Evolutionary conservation across 2,797 vertebrate species (phyloP).

Genomic region (Lophotriccus pileatus): DNA sequence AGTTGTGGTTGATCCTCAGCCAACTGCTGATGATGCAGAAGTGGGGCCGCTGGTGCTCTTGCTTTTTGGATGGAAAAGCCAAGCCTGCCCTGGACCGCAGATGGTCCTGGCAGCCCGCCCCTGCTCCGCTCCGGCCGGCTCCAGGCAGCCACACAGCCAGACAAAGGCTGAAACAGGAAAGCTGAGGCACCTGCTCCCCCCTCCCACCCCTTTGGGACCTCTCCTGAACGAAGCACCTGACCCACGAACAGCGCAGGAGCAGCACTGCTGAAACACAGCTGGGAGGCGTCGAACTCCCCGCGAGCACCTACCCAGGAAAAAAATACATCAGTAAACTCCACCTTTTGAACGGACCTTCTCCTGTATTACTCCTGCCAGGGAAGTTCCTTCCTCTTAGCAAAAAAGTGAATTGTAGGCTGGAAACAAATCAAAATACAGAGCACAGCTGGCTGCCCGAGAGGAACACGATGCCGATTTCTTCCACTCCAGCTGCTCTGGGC

Average conservation of each 20-base stretch:
- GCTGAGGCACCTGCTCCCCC: constrained; percentile 9
- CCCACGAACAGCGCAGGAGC: neutral
- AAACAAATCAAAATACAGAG: constrained; percentile 35
- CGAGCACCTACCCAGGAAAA: neutral
- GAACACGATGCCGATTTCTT: neutral
- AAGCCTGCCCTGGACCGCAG: neutral
- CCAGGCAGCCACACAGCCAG: neutral
- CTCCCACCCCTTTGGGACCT: neutral
- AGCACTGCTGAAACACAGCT: neutral
- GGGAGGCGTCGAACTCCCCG: neutral
- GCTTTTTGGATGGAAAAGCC: neutral
- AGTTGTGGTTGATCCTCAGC: constrained; percentile 16
- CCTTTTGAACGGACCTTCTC: neutral
- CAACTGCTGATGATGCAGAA: constrained; percentile 73
- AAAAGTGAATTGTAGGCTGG: constrained; percentile 2
- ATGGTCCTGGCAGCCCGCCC: constrained; percentile 19
- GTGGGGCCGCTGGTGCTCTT: neutral
- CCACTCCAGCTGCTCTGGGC: constrained; percentile 17
- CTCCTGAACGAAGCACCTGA: neutral
- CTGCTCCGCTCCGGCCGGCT: neutral
- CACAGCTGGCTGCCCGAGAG: constrained; percentile 23
- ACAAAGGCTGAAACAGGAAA: neutral
- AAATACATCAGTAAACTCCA: neutral
- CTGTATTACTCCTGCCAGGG: neutral
- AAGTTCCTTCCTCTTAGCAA: constrained; percentile 30